phyloP scores from a whole-genome alignment of 30 jellyfish, hydroid and myxozoan genomes.

The Turritopsis dohrnii region DNA sequence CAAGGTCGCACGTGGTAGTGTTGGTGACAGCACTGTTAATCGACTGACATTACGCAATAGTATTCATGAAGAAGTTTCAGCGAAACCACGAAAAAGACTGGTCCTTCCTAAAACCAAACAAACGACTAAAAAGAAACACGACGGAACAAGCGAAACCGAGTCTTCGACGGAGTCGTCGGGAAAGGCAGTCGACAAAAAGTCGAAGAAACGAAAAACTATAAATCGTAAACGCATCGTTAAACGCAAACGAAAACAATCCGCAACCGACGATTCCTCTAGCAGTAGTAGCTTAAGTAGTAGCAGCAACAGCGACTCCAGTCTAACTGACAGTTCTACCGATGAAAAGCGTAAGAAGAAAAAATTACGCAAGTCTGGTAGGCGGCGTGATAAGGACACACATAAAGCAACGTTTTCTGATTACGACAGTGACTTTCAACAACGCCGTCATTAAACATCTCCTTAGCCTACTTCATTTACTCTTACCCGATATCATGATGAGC shows the following conservation, averaged over 20 bases:
- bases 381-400: background rate
- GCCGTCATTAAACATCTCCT: background rate
- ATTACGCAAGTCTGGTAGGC: background rate
- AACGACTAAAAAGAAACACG: background rate
- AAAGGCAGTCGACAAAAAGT: background rate
- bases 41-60: slow-evolving; percentile 9
- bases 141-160: background rate
- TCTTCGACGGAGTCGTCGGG: background rate
- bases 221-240: background rate
- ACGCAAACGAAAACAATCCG: background rate
- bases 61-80: slow-evolving; percentile 9
- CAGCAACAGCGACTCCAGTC: slow-evolving; percentile 28
- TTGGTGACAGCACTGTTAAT: background rate
- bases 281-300: background rate
- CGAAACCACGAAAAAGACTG: background rate
- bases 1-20: background rate
- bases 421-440: slow-evolving; percentile 32
- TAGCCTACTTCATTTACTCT: background rate
- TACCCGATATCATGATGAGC: too few species aligned
- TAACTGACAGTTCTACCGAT: slow-evolving; percentile 32
- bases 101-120: slow-evolving; percentile 1
- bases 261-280: background rate
- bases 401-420: slow-evolving; percentile 35
- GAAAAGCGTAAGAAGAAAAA: slow-evolving; percentile 18
- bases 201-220: background rate